Conservation (phyloP, 2,113 vertebrate genomes). For the Butastur rufipennis region DNA sequence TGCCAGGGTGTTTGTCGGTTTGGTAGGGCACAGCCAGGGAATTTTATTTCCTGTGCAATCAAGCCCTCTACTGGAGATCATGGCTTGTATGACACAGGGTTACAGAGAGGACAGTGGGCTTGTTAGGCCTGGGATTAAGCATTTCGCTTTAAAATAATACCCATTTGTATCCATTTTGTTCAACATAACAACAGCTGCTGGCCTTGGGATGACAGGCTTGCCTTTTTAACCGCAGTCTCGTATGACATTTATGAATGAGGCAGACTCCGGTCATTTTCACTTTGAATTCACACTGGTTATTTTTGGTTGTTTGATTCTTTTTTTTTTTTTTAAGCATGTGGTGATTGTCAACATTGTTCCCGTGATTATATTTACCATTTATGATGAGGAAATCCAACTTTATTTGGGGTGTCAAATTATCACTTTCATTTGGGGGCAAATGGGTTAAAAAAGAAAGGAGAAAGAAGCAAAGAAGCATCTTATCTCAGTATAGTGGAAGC, state of each 20-base stretch:
- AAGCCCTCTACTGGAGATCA: constrained; percentile 87
- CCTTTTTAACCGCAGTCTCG: constrained; percentile 74
- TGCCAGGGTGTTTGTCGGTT: constrained; percentile 82
- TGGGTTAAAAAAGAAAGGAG: not conserved
- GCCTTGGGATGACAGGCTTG: constrained; percentile 72
- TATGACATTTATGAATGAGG: constrained; percentile 85
- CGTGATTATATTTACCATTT: constrained; percentile 48
- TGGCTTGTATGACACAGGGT: constrained; percentile 84
- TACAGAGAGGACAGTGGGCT: constrained; percentile 84
- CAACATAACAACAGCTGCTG: constrained; percentile 86
- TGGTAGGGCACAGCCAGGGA: constrained; percentile 64
- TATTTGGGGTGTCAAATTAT: constrained; percentile 15
- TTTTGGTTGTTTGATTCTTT: constrained; percentile 34
- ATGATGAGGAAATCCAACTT: constrained; percentile 29
- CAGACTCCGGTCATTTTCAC: constrained; percentile 69
- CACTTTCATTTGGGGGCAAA: not conserved
- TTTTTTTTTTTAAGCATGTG: constrained; percentile 9
- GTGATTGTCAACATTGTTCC: constrained; percentile 59
- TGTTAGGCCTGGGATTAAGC: constrained; percentile 87
- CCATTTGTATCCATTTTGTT: constrained; percentile 92
- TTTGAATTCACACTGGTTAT: constrained; percentile 72
- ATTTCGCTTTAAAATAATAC: constrained; percentile 90
- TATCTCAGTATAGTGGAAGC: not conserved
- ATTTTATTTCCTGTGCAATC: constrained; percentile 83
- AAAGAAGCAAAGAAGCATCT: not conserved